Percentiles rank a stretch among this genome's conserved stretches.
phyloP scores from a whole-genome alignment of 2,888 invertebrate genomes.

The Halocaridina rubra region DNA sequence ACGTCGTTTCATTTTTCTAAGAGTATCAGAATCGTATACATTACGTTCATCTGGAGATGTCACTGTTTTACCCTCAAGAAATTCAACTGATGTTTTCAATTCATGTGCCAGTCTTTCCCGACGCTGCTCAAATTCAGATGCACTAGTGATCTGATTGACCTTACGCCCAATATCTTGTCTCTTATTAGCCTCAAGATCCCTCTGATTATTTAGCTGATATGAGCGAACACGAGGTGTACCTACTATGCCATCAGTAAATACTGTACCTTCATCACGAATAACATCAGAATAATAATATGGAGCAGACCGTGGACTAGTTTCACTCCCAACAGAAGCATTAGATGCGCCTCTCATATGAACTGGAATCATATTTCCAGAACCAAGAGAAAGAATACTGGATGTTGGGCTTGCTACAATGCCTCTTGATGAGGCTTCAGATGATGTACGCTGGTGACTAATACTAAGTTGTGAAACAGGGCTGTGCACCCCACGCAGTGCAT shows the following conservation, averaged over 20 bases:
- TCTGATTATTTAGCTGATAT: conserved; percentile 63
- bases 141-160: conserved; percentile 61
- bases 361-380: conserved; percentile 15
- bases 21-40: conserved; percentile 60
- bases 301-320: conserved; percentile 62
- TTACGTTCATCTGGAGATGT: conserved; percentile 60
- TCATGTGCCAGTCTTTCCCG: conserved; percentile 57
- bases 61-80: conserved; percentile 57
- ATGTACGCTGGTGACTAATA: conserved; percentile 47
- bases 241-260: conserved; percentile 30
- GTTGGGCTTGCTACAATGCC: conserved; percentile 52
- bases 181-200: conserved; percentile 62
- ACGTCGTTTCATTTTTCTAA: conserved; percentile 55
- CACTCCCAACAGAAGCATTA: conserved; percentile 59
- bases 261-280: conserved; percentile 48
- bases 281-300: conserved; percentile 64
- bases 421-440: conserved; percentile 49
- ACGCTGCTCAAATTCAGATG: conserved; percentile 49
- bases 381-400: conserved; percentile 35
- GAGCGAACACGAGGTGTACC: conserved; percentile 53
- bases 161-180: conserved; percentile 63
- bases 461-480: conserved; percentile 35
- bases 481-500: conserved; percentile 46
- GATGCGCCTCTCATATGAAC: conserved; percentile 52
- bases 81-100: conserved; percentile 54